A percentile compares a stretch with the other conserved stretches of the same genome.
These are phyloP conservation scores for Microtus montanus DNA, from an alignment of 2,113 vertebrate species.

Conservation along the genomic window DNA sequence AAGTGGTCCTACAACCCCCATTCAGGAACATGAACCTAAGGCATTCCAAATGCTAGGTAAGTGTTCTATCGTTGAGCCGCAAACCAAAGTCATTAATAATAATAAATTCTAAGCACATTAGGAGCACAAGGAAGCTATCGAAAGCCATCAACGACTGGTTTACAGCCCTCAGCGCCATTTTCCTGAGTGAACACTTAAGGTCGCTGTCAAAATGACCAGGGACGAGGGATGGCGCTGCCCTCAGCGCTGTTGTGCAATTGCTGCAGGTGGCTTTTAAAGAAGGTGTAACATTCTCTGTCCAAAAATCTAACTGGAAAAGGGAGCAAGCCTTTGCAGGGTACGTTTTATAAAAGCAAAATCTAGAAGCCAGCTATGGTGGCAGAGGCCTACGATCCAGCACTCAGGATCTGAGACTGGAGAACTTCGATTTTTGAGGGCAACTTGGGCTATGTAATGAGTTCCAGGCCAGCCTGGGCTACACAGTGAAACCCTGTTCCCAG, in stretches of 20 bases:
- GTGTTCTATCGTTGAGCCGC: not conserved
- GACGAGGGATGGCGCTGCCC: not conserved
- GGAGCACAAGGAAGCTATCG: not conserved
- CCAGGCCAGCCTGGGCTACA: not conserved
- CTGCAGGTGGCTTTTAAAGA: not conserved
- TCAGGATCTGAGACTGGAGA: not conserved
- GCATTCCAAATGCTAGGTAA: not conserved
- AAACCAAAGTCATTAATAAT: not conserved
- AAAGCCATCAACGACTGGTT: not conserved
- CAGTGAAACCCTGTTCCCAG: not conserved
- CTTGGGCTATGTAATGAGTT: not conserved
- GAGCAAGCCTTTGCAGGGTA: not conserved
- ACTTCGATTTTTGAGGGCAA: not conserved
- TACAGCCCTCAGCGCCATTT: not conserved
- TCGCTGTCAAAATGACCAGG: not conserved
- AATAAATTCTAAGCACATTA: conserved; percentile 19
- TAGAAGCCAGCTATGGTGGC: not conserved
- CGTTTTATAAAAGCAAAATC: not conserved
- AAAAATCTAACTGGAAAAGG: conserved; percentile 23
- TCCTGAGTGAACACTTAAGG: not conserved
- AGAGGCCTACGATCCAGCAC: not conserved
- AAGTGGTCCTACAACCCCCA: not conserved
- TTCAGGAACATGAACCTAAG: not conserved
- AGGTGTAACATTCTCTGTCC: not conserved
- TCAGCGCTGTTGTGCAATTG: not conserved